Evolutionary conservation across 2,113 vertebrate genomes (phyloP).

Genomic region (Dromas ardeola): DNA sequence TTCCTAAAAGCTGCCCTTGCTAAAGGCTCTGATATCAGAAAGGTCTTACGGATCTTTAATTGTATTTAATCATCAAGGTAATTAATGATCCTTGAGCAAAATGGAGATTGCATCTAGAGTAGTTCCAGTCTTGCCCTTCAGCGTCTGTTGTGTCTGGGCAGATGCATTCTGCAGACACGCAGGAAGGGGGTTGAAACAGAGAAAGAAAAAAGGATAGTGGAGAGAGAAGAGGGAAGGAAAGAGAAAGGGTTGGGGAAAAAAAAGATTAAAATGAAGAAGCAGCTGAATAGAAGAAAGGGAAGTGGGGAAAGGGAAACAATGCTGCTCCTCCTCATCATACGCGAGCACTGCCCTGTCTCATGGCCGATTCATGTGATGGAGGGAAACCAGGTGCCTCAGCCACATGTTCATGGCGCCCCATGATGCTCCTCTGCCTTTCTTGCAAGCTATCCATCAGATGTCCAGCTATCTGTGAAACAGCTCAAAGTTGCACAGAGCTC

Average conservation of each 20-base stretch:
- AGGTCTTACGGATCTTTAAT: conserved; percentile 64
- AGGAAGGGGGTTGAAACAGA: neutral
- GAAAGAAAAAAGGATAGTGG: neutral
- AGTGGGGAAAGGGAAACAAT: neutral
- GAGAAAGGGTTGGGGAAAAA: neutral
- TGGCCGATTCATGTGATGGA: neutral
- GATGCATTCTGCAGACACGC: neutral
- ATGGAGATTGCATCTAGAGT: conserved; percentile 56
- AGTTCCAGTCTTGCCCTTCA: conserved; percentile 50
- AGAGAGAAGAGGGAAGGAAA: neutral
- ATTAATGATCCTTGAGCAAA: conserved; percentile 66
- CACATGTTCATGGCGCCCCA: neutral
- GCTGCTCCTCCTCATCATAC: neutral
- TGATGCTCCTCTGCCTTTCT: neutral
- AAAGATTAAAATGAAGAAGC: neutral
- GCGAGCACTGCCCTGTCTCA: neutral
- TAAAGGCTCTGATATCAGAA: conserved; percentile 49
- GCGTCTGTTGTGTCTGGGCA: conserved; percentile 52
- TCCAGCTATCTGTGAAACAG: neutral
- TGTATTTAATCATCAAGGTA: conserved; percentile 66
- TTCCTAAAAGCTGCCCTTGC: conserved; percentile 44
- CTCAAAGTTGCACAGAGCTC: neutral
- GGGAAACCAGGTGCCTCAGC: neutral
- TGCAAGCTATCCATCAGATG: neutral
- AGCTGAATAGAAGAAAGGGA: neutral